A percentile compares a stretch with the other conserved stretches of the same genome.
Evolutionary conservation across 2,113 vertebrate genomes (phyloP).

Genomic region (Otolemur garnettii): DNA sequence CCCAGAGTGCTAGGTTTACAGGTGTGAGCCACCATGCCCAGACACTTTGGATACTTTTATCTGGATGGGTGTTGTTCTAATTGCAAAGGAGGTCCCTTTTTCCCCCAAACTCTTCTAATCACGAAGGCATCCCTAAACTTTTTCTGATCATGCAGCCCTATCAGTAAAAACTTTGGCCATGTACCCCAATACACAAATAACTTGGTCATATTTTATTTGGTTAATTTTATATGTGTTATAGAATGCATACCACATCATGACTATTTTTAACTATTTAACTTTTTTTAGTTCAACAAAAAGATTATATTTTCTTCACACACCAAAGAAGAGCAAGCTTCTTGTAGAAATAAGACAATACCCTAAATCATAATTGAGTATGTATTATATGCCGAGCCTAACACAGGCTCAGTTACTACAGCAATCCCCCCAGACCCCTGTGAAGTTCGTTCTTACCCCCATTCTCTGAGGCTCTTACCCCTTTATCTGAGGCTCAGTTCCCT

Average conservation of each 20-base stretch:
- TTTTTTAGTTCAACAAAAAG: background rate
- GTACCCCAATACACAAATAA: background rate
- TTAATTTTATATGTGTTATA: background rate
- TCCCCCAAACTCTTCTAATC: background rate
- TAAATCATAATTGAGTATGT: background rate
- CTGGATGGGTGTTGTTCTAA: background rate
- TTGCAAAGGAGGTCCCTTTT: background rate
- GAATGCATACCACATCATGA: background rate
- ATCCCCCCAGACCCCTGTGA: background rate
- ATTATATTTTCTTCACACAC: background rate
- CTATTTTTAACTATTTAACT: background rate
- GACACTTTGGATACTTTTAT: no score
- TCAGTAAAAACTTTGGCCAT: background rate
- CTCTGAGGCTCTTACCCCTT: no score
- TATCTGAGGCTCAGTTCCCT: no score
- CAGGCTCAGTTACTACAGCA: background rate
- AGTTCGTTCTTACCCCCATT: background rate
- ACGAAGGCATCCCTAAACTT: background rate
- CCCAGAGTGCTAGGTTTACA: no score
- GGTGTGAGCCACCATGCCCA: no score
- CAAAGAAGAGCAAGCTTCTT: background rate
- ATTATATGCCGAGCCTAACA: background rate
- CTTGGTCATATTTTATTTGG: background rate
- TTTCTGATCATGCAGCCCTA: background rate
- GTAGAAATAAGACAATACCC: background rate